Evolutionary conservation across 64 coral and sea anemone species (phyloP), one percentile per base, ranked within the genome.

Genomic region (Porites lutea): DNA sequence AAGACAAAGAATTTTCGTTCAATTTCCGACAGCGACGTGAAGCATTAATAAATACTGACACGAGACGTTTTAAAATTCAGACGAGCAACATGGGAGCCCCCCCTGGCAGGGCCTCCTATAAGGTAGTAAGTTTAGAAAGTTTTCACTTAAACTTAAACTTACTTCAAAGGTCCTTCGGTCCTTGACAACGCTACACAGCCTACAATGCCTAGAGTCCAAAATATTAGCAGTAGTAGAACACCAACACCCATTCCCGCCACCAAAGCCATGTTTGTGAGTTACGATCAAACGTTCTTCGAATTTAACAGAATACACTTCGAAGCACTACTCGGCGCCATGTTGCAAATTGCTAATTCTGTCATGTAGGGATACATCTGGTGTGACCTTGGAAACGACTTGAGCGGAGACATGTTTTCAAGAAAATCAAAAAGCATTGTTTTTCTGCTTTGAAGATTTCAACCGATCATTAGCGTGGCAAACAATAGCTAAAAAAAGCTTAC

Each of bases 171-270:
- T 21, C 95, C 95, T 22, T 88, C 87, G 7, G 95, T 82, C 62
- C 95, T 90, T 44, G 95, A 97, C 16, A 97, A 87, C 49, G 92
- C 55, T 9, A 97, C 92, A 80, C 95, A 97, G 23, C 92, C 95
- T 27, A 97, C 6, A 46, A 97, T 97, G 22, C 95, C 95, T 12
- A 97, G 59, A 67, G 90, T 93, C 95, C 95, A 97, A 4, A 97
- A 37, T 18, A 97, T 69, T 37, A 97, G 86, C 78, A 97, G 59
- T 8, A 94, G 59, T 16, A 97, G 88, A 23, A 97, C 48, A 3
- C 95, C 95, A 83, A 91, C 77, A 19, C 95, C 95, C 72, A 97
- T 92, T 18, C 95, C 95, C 43, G 93, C 83, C 48, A 97, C 95
- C 8, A 97, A 71, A 59, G 88, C 83, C 95, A 97, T 97, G 52